These are phyloP conservation scores for Diaprepes abbreviatus DNA, from an alignment of 2,888 invertebrate species.

Conservation along the genomic window DNA sequence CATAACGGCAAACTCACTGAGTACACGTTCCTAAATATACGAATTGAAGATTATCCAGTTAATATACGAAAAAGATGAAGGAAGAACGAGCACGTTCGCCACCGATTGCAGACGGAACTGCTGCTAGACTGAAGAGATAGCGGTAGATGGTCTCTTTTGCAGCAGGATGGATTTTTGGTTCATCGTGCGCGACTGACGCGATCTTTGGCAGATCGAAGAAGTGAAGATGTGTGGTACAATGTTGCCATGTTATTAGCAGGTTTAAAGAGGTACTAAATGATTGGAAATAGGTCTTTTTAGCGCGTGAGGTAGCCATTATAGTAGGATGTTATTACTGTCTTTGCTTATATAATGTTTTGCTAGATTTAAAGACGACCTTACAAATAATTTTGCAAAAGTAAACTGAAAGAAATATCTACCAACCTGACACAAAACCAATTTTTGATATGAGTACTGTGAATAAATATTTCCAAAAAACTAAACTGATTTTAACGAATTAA, in stretches of 20 bases:
- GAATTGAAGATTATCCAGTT: constrained; percentile 34
- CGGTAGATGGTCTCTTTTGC: constrained; percentile 49
- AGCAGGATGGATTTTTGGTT: constrained; percentile 47
- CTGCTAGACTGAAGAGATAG: constrained; percentile 50
- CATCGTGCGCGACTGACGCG: constrained; percentile 47
- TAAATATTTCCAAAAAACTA: too few species aligned
- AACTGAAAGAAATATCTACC: too few species aligned
- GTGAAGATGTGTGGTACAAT: constrained; percentile 44
- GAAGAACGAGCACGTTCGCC: constrained; percentile 17
- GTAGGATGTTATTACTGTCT: too few species aligned
- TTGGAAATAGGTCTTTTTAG: too few species aligned
- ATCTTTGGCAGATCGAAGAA: constrained; percentile 33
- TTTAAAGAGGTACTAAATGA: not conserved
- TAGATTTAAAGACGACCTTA: too few species aligned
- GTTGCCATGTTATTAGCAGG: constrained; percentile 29
- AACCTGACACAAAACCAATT: too few species aligned
- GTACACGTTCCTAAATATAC: constrained; percentile 35
- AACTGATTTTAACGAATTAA: too few species aligned
- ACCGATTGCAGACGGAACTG: constrained; percentile 39
- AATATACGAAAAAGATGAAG: constrained; percentile 28
- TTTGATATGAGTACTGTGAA: too few species aligned
- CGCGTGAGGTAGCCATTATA: too few species aligned
- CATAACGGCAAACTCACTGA: constrained; percentile 43
- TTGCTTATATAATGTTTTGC: too few species aligned
- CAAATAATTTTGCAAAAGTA: too few species aligned